Evolutionary conservation across 2,797 vertebrate species (phyloP), one percentile per base, ranked within the genome.

Genomic region (Carduelis carduelis): DNA sequence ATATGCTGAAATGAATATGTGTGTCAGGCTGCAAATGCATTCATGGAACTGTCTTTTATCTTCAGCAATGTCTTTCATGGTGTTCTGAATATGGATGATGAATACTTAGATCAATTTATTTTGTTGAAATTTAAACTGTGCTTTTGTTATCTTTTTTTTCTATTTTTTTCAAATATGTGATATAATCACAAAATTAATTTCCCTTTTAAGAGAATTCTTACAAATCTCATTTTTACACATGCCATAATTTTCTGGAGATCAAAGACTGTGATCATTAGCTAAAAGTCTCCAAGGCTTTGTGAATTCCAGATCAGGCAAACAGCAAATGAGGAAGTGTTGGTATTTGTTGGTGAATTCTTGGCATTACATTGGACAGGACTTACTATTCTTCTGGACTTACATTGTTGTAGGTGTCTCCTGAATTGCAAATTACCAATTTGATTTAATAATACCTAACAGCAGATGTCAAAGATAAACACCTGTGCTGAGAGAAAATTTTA

Each of bases 1-100:
- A 65, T 96, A 88, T 95, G 87, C 89, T 96, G 84, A 90, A 92
- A 91, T 83, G 68, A 97, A 87, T 96, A 91, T 35, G 61, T 39
- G 55, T 89, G 83, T 90, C 91, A 95, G 72, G 74, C 89, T 96
- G 96, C 81, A 95, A 96, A 92, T 92, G 77, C 90, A 69, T 95
- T 85, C 43, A 63, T 75, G 66, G 80, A 95, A 69, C 88, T 95
- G 86, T 92, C 81, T 86, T 96, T 97, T 83, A 89, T 94, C 85
- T 96, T 92, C 84, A 78, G 82, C 72, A 96, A 93, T 19, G 81
- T 87, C 83, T 91, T 95, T 95, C 69, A 65, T 94, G 83, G 70
- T 94, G 57, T 95, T 89, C 69, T 90, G 89, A 94, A 91, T 76
- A 83, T 5, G 16, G 59, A 76, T 90, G 61, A 35, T 69, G 39